These are phyloP conservation scores for Bucco capensis DNA, from an alignment of 2,113 vertebrate species.

Conservation along the genomic window DNA sequence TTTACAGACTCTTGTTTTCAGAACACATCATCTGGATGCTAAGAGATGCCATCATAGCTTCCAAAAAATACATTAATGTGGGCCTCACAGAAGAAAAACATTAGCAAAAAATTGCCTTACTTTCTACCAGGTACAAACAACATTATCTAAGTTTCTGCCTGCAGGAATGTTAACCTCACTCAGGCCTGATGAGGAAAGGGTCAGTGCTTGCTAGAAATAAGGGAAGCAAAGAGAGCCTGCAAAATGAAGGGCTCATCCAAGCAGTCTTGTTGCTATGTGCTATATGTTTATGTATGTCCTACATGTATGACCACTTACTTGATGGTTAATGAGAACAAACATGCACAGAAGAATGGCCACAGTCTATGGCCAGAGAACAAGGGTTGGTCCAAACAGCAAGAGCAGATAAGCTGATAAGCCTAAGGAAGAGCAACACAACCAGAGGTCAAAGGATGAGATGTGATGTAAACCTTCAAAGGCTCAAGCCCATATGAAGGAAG, in stretches of 20 bases:
- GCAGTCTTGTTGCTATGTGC: neutral
- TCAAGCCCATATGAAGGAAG: neutral
- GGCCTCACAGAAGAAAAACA: neutral
- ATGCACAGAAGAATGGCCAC: accelerated
- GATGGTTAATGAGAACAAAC: neutral
- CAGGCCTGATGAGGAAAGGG: neutral
- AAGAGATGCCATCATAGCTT: neutral
- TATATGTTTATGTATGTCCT: neutral
- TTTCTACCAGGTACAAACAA: neutral
- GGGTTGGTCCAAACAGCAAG: neutral
- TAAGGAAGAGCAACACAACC: neutral
- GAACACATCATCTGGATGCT: constrained; percentile 6
- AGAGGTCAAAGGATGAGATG: neutral
- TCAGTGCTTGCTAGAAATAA: neutral
- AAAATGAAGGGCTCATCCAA: neutral
- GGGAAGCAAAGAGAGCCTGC: neutral
- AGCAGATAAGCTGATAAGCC: neutral
- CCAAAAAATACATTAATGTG: neutral
- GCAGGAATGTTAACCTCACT: constrained; percentile 14
- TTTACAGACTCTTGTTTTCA: neutral
- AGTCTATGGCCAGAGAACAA: accelerated
- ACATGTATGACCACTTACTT: neutral
- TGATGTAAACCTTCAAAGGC: neutral
- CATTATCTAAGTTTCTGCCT: neutral
- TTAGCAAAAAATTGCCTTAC: neutral